These are phyloP conservation scores for Aurelia aurita DNA, from an alignment of 30 jellyfish, hydroid and myxozoan species.

Conservation along the genomic window DNA sequence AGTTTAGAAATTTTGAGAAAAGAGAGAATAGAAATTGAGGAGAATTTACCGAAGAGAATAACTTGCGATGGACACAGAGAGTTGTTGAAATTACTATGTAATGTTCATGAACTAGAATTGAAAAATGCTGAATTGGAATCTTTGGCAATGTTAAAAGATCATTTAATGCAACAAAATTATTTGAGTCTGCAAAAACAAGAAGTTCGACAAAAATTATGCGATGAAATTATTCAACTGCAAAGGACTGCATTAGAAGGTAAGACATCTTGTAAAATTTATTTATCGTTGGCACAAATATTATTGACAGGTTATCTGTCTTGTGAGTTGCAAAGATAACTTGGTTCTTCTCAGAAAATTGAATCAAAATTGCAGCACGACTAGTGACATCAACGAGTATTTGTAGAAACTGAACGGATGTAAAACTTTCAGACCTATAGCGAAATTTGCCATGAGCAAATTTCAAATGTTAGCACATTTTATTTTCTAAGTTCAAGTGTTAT, in stretches of 20 bases:
- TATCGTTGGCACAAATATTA: too few species aligned
- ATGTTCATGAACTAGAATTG: conserved; percentile 92
- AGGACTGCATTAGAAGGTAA: conserved; percentile 80
- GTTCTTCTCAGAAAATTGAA: too few species aligned
- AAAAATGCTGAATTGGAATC: conserved; percentile 93
- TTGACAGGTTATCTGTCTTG: too few species aligned
- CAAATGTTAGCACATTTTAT: too few species aligned
- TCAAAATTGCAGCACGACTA: too few species aligned
- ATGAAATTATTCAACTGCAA: conserved; percentile 86
- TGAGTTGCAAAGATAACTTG: too few species aligned
- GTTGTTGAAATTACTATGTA: conserved; percentile 78
- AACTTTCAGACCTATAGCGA: too few species aligned
- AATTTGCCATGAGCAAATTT: too few species aligned
- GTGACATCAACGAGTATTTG: too few species aligned
- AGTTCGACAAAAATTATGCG: conserved; percentile 71
- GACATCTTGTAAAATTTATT: neutral
- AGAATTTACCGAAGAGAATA: conserved; percentile 55
- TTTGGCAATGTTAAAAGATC: conserved; percentile 86
- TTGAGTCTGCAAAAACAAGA: conserved; percentile 85
- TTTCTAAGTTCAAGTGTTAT: too few species aligned
- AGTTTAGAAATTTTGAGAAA: conserved; percentile 63
- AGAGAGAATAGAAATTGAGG: conserved; percentile 71
- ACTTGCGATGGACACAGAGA: conserved; percentile 95
- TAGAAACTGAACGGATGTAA: too few species aligned
- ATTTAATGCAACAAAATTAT: conserved; percentile 88